These are phyloP conservation scores for Elegia similella DNA, from an alignment of 2,888 invertebrate genomes.

Conservation along the genomic window DNA sequence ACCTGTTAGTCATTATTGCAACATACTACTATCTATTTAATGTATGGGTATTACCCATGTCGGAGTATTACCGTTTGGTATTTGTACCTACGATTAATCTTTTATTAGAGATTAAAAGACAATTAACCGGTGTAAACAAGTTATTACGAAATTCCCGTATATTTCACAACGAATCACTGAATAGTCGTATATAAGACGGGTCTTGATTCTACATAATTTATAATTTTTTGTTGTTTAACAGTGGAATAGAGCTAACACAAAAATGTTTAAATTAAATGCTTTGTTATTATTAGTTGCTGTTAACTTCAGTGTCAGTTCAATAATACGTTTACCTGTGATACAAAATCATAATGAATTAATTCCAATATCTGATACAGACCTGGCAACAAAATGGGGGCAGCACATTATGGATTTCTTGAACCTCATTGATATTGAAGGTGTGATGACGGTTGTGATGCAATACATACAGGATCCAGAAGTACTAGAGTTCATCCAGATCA, in stretches of 20 bases:
- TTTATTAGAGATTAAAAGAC: too few relatives aligned
- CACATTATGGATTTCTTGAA: slow-evolving; percentile 40
- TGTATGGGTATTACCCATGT: too few relatives aligned
- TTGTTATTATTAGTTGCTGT: neutral
- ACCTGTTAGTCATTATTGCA: too few relatives aligned
- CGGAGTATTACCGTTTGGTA: too few relatives aligned
- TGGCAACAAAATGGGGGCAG: slow-evolving; percentile 30
- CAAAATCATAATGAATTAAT: neutral
- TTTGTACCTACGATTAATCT: too few relatives aligned
- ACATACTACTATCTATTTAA: too few relatives aligned
- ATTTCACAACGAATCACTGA: neutral
- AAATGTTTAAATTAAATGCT: neutral
- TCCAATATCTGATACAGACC: neutral
- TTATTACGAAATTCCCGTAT: neutral
- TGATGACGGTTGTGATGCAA: slow-evolving; percentile 33
- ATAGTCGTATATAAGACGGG: neutral
- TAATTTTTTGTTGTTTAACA: neutral
- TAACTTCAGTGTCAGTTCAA: neutral
- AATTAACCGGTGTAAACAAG: neutral
- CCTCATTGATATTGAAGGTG: slow-evolving; percentile 38
- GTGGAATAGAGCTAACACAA: neutral
- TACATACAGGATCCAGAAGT: slow-evolving; percentile 44
- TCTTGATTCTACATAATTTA: neutral
- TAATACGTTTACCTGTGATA: neutral
- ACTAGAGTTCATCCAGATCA: slow-evolving; percentile 36